Evolutionary conservation across 1,140 invertebrate species (phyloP).

Genomic region (Lutraria rhynchaena): DNA sequence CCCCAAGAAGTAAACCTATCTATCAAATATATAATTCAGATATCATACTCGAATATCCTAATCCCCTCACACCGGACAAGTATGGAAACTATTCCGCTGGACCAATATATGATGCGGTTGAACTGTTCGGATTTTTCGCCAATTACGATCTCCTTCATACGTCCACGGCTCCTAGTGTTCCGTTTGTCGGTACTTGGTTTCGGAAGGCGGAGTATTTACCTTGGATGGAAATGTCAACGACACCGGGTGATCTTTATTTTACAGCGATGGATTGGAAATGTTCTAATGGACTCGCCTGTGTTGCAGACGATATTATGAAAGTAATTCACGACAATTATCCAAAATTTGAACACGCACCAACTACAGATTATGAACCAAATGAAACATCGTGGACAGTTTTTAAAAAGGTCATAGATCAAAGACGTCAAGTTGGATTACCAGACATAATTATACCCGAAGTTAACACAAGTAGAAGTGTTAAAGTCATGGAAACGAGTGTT

Average conservation of each 20-base stretch:
- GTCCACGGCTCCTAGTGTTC: slow-evolving; percentile 13
- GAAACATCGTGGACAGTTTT: slow-evolving; percentile 65
- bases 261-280: slow-evolving; percentile 63
- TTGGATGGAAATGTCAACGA: slow-evolving; percentile 64
- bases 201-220: slow-evolving; percentile 62
- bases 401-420: slow-evolving; percentile 60
- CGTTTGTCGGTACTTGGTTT: slow-evolving; percentile 53
- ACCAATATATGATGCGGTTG: slow-evolving; percentile 58
- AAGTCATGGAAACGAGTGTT: slow-evolving; percentile 5
- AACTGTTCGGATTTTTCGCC: slow-evolving; percentile 59
- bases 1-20: background rate
- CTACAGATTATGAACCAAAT: slow-evolving; percentile 55
- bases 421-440: slow-evolving; percentile 47
- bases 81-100: slow-evolving; percentile 62
- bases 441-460: slow-evolving; percentile 63
- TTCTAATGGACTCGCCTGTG: slow-evolving; percentile 28
- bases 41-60: slow-evolving; percentile 59
- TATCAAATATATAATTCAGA: slow-evolving; percentile 53
- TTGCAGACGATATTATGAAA: slow-evolving; percentile 61
- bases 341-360: slow-evolving; percentile 55
- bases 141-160: slow-evolving; percentile 30
- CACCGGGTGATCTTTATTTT: slow-evolving; percentile 58
- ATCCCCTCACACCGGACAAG: slow-evolving; percentile 52
- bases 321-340: slow-evolving; percentile 51
- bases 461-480: slow-evolving; percentile 24